A percentile compares a stretch with the other conserved stretches of the same genome.
phyloP scores from a whole-genome alignment of 35 echinoderm and acorn worm genomes.

The Acanthaster planci region DNA sequence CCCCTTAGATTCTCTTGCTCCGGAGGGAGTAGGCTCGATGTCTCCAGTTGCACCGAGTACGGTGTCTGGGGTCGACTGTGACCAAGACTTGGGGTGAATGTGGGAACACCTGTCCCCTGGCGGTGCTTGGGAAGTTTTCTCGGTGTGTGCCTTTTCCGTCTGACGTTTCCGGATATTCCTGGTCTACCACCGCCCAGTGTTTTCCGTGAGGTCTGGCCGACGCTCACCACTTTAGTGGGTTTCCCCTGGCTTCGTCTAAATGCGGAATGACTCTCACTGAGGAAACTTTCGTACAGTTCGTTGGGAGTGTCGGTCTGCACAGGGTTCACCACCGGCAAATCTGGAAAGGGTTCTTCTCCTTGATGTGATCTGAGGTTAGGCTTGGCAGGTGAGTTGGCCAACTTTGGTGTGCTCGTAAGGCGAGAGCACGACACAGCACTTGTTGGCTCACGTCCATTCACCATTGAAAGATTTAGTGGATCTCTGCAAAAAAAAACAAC shows the following conservation, averaged over 20 bases:
- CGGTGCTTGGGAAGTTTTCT: background rate
- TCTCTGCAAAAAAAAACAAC: background rate
- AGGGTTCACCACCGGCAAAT: background rate
- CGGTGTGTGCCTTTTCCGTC: background rate
- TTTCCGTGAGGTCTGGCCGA: background rate
- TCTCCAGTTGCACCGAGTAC: background rate
- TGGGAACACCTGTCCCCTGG: background rate
- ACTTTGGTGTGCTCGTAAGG: constrained; percentile 9
- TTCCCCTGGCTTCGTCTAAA: background rate
- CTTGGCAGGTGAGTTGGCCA: background rate
- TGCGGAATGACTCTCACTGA: constrained; percentile 8
- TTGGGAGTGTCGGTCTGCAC: background rate
- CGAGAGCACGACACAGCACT: background rate
- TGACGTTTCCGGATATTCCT: background rate
- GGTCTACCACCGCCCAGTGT: background rate
- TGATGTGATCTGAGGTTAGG: no score
- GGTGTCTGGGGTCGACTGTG: background rate
- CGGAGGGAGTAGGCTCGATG: background rate
- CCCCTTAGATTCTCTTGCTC: background rate
- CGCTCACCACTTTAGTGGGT: background rate
- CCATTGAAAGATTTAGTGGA: background rate
- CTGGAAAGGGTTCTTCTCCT: background rate
- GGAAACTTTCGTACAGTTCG: constrained; percentile 8
- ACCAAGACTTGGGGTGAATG: background rate
- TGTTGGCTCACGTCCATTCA: background rate